Percentiles rank a stretch among this genome's conserved stretches.
Evolutionary conservation across 2,113 vertebrate genomes (phyloP).

Genomic region (Polypterus bichir): DNA sequence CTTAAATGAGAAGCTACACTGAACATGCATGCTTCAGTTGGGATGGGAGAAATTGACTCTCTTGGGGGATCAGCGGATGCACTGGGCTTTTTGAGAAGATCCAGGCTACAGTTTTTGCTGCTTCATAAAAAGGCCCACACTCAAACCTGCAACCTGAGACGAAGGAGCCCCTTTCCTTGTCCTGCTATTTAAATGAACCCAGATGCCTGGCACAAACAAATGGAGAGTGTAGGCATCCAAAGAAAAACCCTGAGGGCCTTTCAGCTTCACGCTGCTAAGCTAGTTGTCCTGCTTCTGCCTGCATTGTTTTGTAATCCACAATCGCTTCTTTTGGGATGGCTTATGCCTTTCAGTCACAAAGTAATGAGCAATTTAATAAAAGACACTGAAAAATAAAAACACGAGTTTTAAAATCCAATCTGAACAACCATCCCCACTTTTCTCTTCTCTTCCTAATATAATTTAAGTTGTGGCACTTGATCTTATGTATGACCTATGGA

Average conservation of each 20-base stretch:
- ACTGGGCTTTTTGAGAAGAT: constrained; percentile 68
- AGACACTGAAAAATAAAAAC: constrained; percentile 20
- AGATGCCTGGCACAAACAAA: constrained; percentile 73
- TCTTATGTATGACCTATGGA: no score
- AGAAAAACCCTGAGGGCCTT: constrained; percentile 39
- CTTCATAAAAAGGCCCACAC: constrained; percentile 65
- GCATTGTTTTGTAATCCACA: constrained; percentile 69
- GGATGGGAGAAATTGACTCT: constrained; percentile 67
- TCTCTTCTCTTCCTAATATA: no score
- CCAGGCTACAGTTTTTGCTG: constrained; percentile 58
- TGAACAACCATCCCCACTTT: no score
- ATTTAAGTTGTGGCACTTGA: no score
- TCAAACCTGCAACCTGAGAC: constrained; percentile 78
- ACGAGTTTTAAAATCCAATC: not conserved
- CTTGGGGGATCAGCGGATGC: constrained; percentile 57
- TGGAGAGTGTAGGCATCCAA: constrained; percentile 41
- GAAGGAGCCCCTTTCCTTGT: constrained; percentile 39
- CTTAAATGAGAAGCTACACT: constrained; percentile 78
- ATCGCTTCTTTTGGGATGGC: constrained; percentile 60
- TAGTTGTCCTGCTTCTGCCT: constrained; percentile 62
- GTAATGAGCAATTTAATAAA: no score
- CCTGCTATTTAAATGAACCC: constrained; percentile 72
- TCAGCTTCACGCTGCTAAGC: constrained; percentile 41
- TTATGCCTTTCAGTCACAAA: constrained; percentile 22
- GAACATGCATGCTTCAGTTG: constrained; percentile 78